These are phyloP conservation scores for Syngnathus acus DNA, from an alignment of 2,797 vertebrate genomes.

Conservation along the genomic window DNA sequence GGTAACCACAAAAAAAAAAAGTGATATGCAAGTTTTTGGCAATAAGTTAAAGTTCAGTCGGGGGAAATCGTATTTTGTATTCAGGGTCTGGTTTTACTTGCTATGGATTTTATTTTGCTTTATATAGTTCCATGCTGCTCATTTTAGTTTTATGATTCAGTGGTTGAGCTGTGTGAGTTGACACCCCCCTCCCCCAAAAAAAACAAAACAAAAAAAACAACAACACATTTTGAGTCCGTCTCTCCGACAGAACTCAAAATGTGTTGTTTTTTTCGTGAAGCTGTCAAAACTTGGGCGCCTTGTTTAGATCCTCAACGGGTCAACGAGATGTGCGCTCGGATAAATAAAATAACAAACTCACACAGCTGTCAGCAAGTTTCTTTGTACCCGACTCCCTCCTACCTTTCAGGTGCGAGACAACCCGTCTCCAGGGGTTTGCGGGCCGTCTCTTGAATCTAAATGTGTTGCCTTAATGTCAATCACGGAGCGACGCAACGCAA, in stretches of 20 bases:
- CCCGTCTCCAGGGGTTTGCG: conserved; percentile 22
- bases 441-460: conserved; percentile 20
- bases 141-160: background rate
- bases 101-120: no score
- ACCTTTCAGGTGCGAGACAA: conserved; percentile 18
- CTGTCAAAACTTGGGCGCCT: background rate
- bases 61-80: no score
- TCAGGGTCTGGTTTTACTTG: no score
- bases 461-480: conserved; percentile 30
- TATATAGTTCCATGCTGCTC: background rate
- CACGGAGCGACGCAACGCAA: conserved; percentile 11
- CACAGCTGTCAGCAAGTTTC: conserved; percentile 43
- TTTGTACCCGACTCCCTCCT: conserved; percentile 6
- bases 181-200: background rate
- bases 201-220: background rate
- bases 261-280: background rate
- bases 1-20: background rate
- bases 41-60: no score
- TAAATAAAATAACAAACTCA: conserved; percentile 37
- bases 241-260: background rate
- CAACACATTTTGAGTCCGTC: background rate
- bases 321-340: conserved; percentile 24
- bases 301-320: conserved; percentile 19
- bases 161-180: background rate
- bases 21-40: no score